Evolutionary conservation across 92 coral and sea anemone genomes (phyloP), one percentile per base, ranked within the genome.

Genomic region (Actinostola sp.): DNA sequence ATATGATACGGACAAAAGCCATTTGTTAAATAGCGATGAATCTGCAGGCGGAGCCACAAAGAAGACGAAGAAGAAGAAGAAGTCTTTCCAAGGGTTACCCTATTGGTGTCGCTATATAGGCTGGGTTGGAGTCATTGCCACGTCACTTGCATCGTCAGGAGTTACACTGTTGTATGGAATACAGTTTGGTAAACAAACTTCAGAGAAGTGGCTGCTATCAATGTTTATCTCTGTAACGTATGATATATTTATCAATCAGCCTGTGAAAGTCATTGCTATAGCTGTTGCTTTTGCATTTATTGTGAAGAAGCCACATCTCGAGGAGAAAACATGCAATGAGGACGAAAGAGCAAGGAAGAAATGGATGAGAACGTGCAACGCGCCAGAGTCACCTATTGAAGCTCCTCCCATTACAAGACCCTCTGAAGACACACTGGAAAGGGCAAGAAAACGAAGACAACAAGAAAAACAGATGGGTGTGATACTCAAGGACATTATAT

Each of bases 211-310:
- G 99, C 92, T 95, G 16, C 44, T 95, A 0, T 95, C 99, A 20
- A 74, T 95, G 82, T 82, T 87, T 42, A 68, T 91, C 38, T 95
- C 99, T 14, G 69, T 95, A 33, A 68, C 93, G 24, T 93, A 91
- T 71, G 99, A 95, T 72, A 83, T 95, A 31, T 91, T 95, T 68
- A 79, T 95, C 26, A 87, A 87, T 48, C 97, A 95, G 35, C 99
- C 99, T 0, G 57, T 91, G 16, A 95, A 95, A 66, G 97, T 91
- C 11, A 66, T 95, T 28, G 56, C 65, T 21, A 34, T 95, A n/a
- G 86, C 99, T 26, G 51, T 91, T 33, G 70, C 80, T 46, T 78
- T 91, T 45, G 97, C 97, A 0, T 83, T 83, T 50, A 66, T 95
- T 26, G 55, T 95, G 41, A 95, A 86, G 82, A 88, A 92, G 48